Evolutionary conservation across 1,140 invertebrate species (phyloP).

Genomic region (Drosophila rufa): DNA sequence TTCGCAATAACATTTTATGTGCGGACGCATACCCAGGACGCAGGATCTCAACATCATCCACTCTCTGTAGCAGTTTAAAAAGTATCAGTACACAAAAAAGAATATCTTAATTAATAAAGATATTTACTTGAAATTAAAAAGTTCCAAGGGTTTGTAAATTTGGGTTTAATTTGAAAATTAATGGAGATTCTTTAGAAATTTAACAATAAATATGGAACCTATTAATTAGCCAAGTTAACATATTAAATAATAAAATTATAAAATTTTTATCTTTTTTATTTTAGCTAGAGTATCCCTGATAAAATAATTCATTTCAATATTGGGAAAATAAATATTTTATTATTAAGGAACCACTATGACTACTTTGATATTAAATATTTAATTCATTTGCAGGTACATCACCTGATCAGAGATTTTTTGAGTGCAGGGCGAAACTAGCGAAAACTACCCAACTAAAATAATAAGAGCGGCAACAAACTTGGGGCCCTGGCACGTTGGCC

Average conservation of each 20-base stretch:
- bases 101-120: background rate
- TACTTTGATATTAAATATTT: background rate
- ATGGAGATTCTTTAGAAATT: too few species aligned
- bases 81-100: slow-evolving; percentile 4
- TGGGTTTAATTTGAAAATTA: too few species aligned
- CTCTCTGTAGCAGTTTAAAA: slow-evolving; percentile 3
- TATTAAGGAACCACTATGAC: too few species aligned
- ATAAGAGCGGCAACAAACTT: slow-evolving; percentile 78
- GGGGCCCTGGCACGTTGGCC: slow-evolving; percentile 40
- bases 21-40: slow-evolving; percentile 36
- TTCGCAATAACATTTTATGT: slow-evolving; percentile 79
- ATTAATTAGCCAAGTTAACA: too few species aligned
- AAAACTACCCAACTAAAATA: slow-evolving; percentile 76
- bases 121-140: accelerated
- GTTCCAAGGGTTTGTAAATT: accelerated
- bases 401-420: background rate
- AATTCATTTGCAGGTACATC: too few species aligned
- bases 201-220: too few species aligned
- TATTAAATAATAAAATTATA: too few species aligned
- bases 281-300: too few species aligned
- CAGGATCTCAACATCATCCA: slow-evolving; percentile 36
- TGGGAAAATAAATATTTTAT: too few species aligned
- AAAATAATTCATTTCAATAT: too few species aligned
- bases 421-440: slow-evolving; percentile 25
- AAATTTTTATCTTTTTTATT: too few species aligned